Conservation (phyloP, 1,140 invertebrate genomes). For the Atta texana region DNA sequence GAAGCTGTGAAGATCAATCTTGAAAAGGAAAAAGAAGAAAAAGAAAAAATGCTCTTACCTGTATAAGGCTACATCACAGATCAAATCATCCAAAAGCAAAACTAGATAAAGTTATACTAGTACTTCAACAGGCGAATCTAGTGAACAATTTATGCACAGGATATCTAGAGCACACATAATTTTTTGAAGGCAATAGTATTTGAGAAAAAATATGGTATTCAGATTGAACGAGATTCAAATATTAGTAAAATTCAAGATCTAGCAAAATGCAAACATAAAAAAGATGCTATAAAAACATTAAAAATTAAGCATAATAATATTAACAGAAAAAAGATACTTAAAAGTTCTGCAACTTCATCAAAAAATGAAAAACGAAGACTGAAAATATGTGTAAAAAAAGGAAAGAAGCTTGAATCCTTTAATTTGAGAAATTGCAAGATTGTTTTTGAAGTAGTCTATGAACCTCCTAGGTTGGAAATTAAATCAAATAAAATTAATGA, state of each 20-base stretch:
- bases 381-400: slow-evolving; percentile 85
- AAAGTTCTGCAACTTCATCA: slow-evolving; percentile 78
- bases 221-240: slow-evolving; percentile 85
- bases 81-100: slow-evolving; percentile 78
- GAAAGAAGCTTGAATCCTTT: slow-evolving; percentile 77
- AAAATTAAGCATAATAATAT: slow-evolving; percentile 83
- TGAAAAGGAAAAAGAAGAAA: slow-evolving; percentile 80
- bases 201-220: slow-evolving; percentile 87
- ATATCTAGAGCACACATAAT: slow-evolving; percentile 85
- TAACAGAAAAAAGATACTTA: slow-evolving; percentile 82
- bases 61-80: slow-evolving; percentile 67
- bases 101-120: slow-evolving; percentile 85
- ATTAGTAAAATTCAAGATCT: slow-evolving; percentile 85
- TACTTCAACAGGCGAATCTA: slow-evolving; percentile 86
- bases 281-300: slow-evolving; percentile 83
- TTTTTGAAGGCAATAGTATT: slow-evolving; percentile 87
- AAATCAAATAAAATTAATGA: slow-evolving; percentile 84
- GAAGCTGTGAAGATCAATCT: slow-evolving; percentile 84
- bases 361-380: slow-evolving; percentile 85
- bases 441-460: slow-evolving; percentile 89
- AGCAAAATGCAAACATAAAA: slow-evolving; percentile 85
- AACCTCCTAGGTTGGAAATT: slow-evolving; percentile 87
- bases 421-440: slow-evolving; percentile 84
- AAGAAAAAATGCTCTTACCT: slow-evolving; percentile 79
- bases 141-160: slow-evolving; percentile 84